phyloP scores from a whole-genome alignment of 2,113 vertebrate species.

The Carassius auratus region DNA sequence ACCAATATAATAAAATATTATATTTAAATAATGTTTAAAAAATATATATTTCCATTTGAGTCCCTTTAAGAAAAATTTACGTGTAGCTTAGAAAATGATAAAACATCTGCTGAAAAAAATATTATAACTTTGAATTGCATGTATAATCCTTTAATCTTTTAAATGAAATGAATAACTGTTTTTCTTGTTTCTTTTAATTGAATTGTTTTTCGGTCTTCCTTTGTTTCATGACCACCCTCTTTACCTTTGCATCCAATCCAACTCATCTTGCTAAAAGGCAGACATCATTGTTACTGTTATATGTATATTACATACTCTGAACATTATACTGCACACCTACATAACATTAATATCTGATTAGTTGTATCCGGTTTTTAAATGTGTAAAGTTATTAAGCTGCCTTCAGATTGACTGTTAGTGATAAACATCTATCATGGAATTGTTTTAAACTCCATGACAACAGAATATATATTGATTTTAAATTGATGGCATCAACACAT shows the following conservation, averaged over 20 bases:
- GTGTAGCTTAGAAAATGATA: conserved; percentile 86
- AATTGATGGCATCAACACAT: no score
- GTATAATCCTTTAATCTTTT: conserved; percentile 79
- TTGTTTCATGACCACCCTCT: conserved; percentile 58
- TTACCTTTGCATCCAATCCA: conserved; percentile 2
- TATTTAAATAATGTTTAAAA: conserved; percentile 70
- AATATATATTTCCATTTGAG: conserved; percentile 89
- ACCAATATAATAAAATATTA: neutral
- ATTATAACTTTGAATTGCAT: conserved; percentile 89
- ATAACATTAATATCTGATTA: neutral
- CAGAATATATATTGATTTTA: neutral
- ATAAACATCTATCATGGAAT: conserved; percentile 35
- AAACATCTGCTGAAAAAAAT: conserved; percentile 77
- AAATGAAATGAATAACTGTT: conserved; percentile 71
- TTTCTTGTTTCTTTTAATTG: conserved; percentile 40
- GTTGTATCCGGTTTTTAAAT: neutral
- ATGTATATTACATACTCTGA: neutral
- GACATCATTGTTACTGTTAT: neutral
- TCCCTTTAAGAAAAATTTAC: conserved; percentile 98
- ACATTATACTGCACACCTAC: neutral
- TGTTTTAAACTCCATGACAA: neutral
- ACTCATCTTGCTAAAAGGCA: conserved; percentile 91
- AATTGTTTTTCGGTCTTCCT: conserved; percentile 58
- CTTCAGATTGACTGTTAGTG: conserved; percentile 31
- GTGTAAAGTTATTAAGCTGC: neutral